A percentile compares a stretch with the other conserved stretches of the same genome.
These are phyloP conservation scores for Arion vulgaris DNA, from an alignment of 1,140 invertebrate species.

Conservation along the genomic window DNA sequence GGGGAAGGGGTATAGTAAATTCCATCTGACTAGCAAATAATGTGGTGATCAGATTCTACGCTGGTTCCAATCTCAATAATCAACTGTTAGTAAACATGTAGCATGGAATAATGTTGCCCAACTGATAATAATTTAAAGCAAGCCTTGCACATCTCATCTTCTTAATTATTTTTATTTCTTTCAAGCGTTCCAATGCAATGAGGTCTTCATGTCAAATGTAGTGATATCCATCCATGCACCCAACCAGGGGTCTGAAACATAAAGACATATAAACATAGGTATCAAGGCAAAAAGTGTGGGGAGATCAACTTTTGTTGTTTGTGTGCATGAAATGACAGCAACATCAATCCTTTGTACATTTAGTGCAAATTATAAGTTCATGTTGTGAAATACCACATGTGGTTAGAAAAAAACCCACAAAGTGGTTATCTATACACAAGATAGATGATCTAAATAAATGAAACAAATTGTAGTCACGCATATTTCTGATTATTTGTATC, in stretches of 20 bases:
- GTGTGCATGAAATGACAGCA: background rate
- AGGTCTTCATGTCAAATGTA: background rate
- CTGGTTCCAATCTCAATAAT: too few species aligned
- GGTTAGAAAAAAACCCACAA: too few species aligned
- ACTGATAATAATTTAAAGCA: background rate
- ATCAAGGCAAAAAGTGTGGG: background rate
- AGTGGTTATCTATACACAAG: too few species aligned
- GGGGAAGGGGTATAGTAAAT: constrained; percentile 10
- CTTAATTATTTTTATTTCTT: background rate
- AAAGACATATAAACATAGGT: constrained; percentile 7
- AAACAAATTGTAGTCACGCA: too few species aligned
- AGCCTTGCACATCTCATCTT: background rate
- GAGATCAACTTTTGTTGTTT: too few species aligned
- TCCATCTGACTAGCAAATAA: background rate
- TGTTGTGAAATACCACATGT: too few species aligned
- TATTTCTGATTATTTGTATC: too few species aligned
- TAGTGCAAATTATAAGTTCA: background rate
- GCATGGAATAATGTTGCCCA: too few species aligned
- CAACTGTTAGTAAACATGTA: too few species aligned
- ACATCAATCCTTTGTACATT: background rate
- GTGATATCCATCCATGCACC: background rate
- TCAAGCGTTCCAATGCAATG: background rate
- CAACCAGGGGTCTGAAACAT: background rate
- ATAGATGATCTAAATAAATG: too few species aligned
- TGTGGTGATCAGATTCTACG: too few species aligned